These are phyloP conservation scores for Gryon sp. DNA, from an alignment of 1,140 invertebrate species.

Conservation along the genomic window DNA sequence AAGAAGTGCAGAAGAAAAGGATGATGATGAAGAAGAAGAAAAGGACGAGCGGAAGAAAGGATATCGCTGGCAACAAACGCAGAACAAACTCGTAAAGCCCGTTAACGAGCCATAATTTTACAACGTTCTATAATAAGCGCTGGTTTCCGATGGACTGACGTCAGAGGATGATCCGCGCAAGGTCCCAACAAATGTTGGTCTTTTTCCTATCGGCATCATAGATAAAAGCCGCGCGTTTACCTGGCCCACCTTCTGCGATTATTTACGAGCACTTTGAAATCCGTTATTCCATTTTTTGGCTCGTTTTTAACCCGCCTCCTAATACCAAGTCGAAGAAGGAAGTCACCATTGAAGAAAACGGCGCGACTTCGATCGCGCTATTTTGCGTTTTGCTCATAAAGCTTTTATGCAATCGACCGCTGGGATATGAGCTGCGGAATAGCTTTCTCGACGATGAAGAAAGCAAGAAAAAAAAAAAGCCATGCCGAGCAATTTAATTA, in stretches of 20 bases:
- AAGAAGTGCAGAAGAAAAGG: no score
- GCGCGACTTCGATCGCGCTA: slow-evolving; percentile 5
- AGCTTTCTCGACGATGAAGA: no score
- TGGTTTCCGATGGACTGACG: slow-evolving; percentile 43
- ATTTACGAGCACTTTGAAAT: slow-evolving; percentile 62
- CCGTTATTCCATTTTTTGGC: slow-evolving; percentile 44
- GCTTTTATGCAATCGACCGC: slow-evolving; percentile 14
- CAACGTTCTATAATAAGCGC: slow-evolving; percentile 74
- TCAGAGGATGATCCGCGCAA: slow-evolving; percentile 36
- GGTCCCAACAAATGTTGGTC: no score
- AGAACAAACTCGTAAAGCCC: slow-evolving; percentile 75
- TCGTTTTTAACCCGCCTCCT: slow-evolving; percentile 29
- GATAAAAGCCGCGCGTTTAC: slow-evolving; percentile 6
- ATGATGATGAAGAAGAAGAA: no score
- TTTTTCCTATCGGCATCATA: slow-evolving; percentile 16
- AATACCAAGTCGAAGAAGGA: slow-evolving; percentile 12
- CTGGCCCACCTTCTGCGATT: slow-evolving; percentile 35
- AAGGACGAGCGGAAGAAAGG: slow-evolving; percentile 30
- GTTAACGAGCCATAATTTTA: slow-evolving; percentile 77
- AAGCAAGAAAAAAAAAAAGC: slow-evolving; percentile 16
- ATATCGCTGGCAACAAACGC: slow-evolving; percentile 64
- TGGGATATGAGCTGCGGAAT: slow-evolving; percentile 11
- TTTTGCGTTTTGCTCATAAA: slow-evolving; percentile 46
- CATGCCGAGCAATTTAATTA: slow-evolving; percentile 14
- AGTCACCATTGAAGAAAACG: slow-evolving; percentile 19